Conservation (phyloP, 2,888 invertebrate species). For the Sesia apiformis region DNA sequence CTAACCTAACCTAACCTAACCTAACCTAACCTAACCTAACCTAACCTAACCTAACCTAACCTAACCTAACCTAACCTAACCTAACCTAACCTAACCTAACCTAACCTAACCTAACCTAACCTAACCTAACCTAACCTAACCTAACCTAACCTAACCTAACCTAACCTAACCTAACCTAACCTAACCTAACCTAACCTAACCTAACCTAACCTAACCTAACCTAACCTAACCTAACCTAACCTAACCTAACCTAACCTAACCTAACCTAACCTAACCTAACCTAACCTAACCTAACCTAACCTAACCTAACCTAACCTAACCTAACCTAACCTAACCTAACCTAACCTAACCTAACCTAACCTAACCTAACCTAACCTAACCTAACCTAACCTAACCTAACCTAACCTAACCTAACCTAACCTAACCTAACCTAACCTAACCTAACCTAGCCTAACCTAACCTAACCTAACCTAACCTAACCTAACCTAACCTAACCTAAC, state of each 20-base stretch:
- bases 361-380: not conserved
- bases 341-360: not conserved
- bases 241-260: not conserved
- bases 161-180: slow-evolving; percentile 7
- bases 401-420: not conserved
- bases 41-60: slow-evolving; percentile 5
- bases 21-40: slow-evolving; percentile 4
- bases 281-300: not conserved
- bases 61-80: slow-evolving; percentile 5
- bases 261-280: not conserved
- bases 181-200: slow-evolving; percentile 7
- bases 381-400: not conserved
- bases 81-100: slow-evolving; percentile 5
- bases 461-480: not conserved
- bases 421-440: not conserved
- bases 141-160: slow-evolving; percentile 5
- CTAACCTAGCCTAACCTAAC: not conserved
- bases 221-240: not conserved
- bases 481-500: not conserved
- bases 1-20: slow-evolving; percentile 2
- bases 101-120: slow-evolving; percentile 5
- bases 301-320: not conserved
- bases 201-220: slow-evolving; percentile 2
- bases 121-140: slow-evolving; percentile 6
- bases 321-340: not conserved